A percentile compares a stretch with the other conserved stretches of the same genome.
Evolutionary conservation across 2,888 invertebrate genomes (phyloP).

Genomic region (Luperina nickerlii): DNA sequence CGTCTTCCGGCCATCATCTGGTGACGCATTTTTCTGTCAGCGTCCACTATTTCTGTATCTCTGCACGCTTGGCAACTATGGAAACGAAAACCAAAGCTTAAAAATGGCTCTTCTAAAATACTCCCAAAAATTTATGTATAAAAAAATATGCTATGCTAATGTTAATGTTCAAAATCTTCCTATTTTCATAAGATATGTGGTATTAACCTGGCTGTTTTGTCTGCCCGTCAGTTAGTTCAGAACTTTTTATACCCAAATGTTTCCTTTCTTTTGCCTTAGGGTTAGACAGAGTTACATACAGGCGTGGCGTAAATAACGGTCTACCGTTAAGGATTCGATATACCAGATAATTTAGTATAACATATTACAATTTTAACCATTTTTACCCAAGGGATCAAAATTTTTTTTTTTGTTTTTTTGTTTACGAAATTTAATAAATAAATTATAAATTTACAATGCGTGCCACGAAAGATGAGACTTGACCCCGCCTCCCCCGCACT

Average conservation of each 20-base stretch:
- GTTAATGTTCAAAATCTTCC: background rate
- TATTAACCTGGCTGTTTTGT: background rate
- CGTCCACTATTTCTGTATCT: slow-evolving; percentile 52
- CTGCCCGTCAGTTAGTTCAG: background rate
- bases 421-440: too few species aligned
- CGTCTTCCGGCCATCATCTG: slow-evolving; percentile 23
- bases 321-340: too few species aligned
- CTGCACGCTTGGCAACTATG: slow-evolving; percentile 68
- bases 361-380: too few species aligned
- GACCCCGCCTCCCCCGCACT: too few species aligned
- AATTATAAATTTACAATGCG: too few species aligned
- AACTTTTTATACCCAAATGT: background rate
- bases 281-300: background rate
- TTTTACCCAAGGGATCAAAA: too few species aligned
- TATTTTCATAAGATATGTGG: background rate
- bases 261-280: too few species aligned
- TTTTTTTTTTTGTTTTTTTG: too few species aligned
- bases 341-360: too few species aligned
- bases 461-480: too few species aligned
- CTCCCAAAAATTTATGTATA: background rate
- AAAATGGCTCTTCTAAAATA: background rate
- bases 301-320: too few species aligned
- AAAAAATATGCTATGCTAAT: background rate
- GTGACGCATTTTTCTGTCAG: slow-evolving; percentile 60
- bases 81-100: background rate